Conservation (phyloP, 1,140 invertebrate species). For the Drosophila teissieri region DNA sequence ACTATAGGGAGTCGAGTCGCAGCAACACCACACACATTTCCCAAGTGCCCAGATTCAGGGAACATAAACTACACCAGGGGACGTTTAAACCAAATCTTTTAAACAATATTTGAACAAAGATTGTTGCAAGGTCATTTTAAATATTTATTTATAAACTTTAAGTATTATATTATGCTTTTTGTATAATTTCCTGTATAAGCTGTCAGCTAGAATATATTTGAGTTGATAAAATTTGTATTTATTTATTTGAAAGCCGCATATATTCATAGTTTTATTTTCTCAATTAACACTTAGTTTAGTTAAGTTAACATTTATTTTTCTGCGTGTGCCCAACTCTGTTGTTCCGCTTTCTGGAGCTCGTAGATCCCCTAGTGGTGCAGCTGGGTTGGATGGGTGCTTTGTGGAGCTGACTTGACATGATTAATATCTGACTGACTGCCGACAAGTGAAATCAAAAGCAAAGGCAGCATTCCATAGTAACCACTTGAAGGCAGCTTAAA, state of each 20-base stretch:
- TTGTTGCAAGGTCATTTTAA: too few relatives aligned
- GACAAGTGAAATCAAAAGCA: constrained; percentile 82
- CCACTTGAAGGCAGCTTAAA: constrained; percentile 24
- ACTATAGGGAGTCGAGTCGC: constrained; percentile 30
- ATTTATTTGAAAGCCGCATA: too few relatives aligned
- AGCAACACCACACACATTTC: constrained; percentile 11
- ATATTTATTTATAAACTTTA: too few relatives aligned
- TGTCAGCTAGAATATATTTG: too few relatives aligned
- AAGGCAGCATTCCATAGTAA: constrained; percentile 5
- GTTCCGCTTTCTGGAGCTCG: constrained; percentile 34
- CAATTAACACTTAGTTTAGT: too few relatives aligned
- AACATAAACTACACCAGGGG: background rate
- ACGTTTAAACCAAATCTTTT: too few relatives aligned
- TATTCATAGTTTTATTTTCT: too few relatives aligned
- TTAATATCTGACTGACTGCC: constrained; percentile 79
- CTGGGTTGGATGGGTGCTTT: constrained; percentile 40
- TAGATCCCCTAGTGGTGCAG: constrained; percentile 25
- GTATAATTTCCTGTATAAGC: too few relatives aligned
- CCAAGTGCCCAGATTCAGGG: constrained; percentile 8
- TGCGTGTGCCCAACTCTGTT: constrained; percentile 23
- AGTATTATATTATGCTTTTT: too few relatives aligned
- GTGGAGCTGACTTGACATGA: constrained; percentile 75
- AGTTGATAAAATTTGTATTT: too few relatives aligned
- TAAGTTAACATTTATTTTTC: background rate
- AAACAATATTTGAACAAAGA: too few relatives aligned